Evolutionary conservation across 2,113 vertebrate genomes (phyloP).

Genomic region (Lates calcarifer): DNA sequence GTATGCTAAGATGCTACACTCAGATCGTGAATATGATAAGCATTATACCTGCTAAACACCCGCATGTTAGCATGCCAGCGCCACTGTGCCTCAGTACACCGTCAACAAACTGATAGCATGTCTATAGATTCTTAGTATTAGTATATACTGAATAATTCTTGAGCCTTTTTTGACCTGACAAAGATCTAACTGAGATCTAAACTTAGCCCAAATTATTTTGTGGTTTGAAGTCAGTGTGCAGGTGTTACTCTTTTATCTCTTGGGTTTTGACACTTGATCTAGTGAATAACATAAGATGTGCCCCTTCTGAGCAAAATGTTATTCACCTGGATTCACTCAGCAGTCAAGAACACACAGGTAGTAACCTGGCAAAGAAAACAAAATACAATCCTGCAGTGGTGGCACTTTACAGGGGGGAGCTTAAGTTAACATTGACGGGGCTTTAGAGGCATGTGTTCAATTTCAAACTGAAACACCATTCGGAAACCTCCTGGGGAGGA

Average conservation of each 20-base stretch:
- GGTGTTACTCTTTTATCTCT: constrained; percentile 1
- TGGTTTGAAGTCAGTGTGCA: background rate
- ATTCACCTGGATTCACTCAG: constrained; percentile 32
- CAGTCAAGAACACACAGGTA: constrained; percentile 46
- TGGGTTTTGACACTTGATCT: background rate
- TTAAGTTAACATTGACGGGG: constrained; percentile 58
- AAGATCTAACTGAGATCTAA: background rate
- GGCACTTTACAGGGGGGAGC: constrained; percentile 52
- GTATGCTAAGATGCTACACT: background rate
- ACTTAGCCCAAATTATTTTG: background rate
- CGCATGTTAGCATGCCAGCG: no score
- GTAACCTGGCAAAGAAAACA: constrained; percentile 70
- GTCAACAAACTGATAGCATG: no score
- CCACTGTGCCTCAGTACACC: no score
- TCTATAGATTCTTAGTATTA: no score
- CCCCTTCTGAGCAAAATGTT: constrained; percentile 5
- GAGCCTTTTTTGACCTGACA: background rate
- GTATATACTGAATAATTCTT: no score
- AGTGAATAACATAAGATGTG: background rate
- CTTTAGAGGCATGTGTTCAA: constrained; percentile 64
- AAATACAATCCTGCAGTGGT: constrained; percentile 49
- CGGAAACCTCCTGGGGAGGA: constrained; percentile 44
- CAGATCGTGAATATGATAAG: no score
- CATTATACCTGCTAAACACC: no score
- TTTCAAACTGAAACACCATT: constrained; percentile 72